Conservation (phyloP, 2,797 vertebrate genomes). For the Salmo trutta region DNA sequence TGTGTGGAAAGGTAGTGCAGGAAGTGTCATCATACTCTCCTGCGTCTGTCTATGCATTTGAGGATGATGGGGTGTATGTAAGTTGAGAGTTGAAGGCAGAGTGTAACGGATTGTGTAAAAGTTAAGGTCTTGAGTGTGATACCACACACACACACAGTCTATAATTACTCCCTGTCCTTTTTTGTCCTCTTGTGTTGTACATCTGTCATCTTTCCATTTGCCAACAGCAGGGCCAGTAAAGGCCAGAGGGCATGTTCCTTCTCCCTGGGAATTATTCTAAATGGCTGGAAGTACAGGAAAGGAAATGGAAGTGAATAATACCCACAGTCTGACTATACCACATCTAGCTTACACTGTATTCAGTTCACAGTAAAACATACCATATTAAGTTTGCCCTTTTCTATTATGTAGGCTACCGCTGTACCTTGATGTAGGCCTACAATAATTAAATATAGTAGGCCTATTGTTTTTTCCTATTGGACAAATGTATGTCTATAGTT, state of each 20-base stretch:
- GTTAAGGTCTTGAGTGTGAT: not conserved
- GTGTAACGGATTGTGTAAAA: not conserved
- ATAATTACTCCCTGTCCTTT: constrained; percentile 25
- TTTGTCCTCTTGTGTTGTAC: constrained; percentile 18
- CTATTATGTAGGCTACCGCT: too few relatives aligned
- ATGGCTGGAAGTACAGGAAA: not conserved
- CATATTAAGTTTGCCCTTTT: too few relatives aligned
- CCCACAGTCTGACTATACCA: too few relatives aligned
- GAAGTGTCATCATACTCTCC: not conserved
- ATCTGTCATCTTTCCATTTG: constrained; percentile 3
- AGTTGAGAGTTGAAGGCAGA: not conserved
- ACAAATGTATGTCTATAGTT: too few relatives aligned
- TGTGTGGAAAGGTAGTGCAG: constrained; percentile 1
- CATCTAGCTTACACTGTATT: too few relatives aligned
- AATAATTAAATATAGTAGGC: too few relatives aligned
- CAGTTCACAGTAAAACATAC: too few relatives aligned
- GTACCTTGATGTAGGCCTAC: too few relatives aligned
- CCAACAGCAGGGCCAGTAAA: not conserved
- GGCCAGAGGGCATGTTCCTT: not conserved
- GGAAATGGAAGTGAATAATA: too few relatives aligned
- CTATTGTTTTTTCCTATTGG: too few relatives aligned
- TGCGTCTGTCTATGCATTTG: not conserved
- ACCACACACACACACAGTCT: constrained; percentile 8
- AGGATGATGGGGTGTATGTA: not conserved
- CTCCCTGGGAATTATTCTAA: not conserved